Conservation (phyloP, 2,797 vertebrate genomes). For the Okamejei kenojei region DNA sequence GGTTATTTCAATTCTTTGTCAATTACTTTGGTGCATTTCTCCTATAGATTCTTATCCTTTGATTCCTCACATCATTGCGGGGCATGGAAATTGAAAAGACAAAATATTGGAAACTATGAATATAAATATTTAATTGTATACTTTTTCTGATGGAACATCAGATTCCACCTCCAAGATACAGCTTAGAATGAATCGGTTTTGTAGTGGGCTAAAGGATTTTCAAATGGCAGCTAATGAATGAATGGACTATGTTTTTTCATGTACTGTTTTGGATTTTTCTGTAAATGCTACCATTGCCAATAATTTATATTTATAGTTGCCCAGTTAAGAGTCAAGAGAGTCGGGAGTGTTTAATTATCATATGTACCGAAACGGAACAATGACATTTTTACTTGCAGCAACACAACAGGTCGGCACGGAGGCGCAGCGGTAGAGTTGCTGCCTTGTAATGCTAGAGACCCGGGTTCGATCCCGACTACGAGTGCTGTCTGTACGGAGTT, state of each 20-base stretch:
- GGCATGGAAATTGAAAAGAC: constrained; percentile 34
- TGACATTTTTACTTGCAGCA: no score
- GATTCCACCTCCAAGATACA: not conserved
- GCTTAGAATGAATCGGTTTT: not conserved
- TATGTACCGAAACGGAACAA: no score
- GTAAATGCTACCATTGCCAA: not conserved
- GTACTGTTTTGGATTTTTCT: not conserved
- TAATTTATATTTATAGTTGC: no score
- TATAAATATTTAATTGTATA: constrained; percentile 35
- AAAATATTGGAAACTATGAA: constrained; percentile 17
- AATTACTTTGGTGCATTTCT: constrained; percentile 16
- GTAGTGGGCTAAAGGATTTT: not conserved
- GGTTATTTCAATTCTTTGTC: constrained; percentile 30
- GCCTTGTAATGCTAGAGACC: no score
- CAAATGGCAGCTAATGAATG: not conserved
- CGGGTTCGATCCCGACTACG: no score
- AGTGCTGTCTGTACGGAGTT: no score
- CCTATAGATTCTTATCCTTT: not conserved
- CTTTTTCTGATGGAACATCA: not conserved
- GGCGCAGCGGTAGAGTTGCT: no score
- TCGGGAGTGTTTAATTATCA: no score
- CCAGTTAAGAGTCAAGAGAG: no score
- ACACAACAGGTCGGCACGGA: no score
- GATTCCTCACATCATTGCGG: not conserved
- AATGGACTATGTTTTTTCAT: not conserved